phyloP scores from a whole-genome alignment of 2,888 invertebrate species.

The Beris morrisii region DNA sequence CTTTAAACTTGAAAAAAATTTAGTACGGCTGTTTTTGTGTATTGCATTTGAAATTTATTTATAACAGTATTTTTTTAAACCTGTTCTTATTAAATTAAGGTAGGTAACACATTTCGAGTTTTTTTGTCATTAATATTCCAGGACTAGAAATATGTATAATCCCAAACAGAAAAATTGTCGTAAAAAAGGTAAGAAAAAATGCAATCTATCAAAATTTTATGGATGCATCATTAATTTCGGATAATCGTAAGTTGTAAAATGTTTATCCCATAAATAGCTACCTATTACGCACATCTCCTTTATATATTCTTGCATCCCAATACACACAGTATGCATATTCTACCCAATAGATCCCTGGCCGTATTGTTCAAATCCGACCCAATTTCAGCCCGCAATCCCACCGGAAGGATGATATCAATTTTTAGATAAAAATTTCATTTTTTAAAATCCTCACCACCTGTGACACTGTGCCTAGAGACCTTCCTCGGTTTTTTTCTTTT shows the following conservation, averaged over 20 bases:
- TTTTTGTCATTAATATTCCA: too few relatives aligned
- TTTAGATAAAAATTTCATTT: constrained; percentile 33
- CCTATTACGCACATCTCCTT: constrained; percentile 17
- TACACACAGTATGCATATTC: constrained; percentile 11
- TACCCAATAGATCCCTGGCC: background rate
- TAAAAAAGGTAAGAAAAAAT: too few relatives aligned
- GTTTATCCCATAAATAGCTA: constrained; percentile 25
- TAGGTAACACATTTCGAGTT: too few relatives aligned
- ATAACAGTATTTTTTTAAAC: too few relatives aligned
- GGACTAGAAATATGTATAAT: too few relatives aligned
- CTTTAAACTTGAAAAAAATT: too few relatives aligned
- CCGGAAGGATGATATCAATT: constrained; percentile 25
- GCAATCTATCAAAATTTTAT: constrained; percentile 28
- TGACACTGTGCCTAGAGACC: constrained; percentile 24
- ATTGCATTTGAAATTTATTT: too few relatives aligned
- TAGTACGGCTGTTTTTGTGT: too few relatives aligned
- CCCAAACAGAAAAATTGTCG: too few relatives aligned
- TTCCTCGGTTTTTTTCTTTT: background rate
- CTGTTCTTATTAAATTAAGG: too few relatives aligned
- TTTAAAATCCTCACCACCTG: constrained; percentile 40
- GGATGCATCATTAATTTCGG: constrained; percentile 28
- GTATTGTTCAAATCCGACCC: background rate
- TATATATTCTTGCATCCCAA: constrained; percentile 14
- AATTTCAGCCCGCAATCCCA: constrained; percentile 1
- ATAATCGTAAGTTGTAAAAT: constrained; percentile 31